Conservation (phyloP, 2,797 vertebrate genomes). For the Dallia pectoralis region DNA sequence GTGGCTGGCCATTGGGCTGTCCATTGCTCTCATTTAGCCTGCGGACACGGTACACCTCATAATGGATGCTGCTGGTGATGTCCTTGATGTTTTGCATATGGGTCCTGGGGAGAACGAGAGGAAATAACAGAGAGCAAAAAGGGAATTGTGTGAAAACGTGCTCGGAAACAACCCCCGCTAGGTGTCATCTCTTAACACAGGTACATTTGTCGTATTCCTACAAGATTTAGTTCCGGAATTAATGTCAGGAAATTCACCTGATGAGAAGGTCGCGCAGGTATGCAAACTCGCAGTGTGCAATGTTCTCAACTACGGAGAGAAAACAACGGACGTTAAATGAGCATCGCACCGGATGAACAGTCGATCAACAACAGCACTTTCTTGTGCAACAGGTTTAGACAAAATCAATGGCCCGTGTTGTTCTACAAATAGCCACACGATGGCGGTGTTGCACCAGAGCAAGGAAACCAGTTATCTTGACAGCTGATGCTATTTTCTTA, state of each 20-base stretch:
- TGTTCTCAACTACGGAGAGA: constrained; percentile 87
- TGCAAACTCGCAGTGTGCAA: constrained; percentile 95
- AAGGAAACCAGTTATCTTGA: constrained; percentile 33
- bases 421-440: constrained; percentile 42
- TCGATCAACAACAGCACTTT: not conserved
- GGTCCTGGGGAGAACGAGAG: constrained; percentile 72
- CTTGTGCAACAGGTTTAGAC: not conserved
- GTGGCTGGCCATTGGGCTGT: constrained; percentile 59
- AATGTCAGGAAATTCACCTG: constrained; percentile 74
- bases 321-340: not conserved
- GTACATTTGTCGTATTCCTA: not conserved
- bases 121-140: not conserved
- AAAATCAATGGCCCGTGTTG: constrained; percentile 10
- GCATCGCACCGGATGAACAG: not conserved
- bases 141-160: not conserved
- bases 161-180: no score
- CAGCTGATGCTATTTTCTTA: constrained; percentile 54
- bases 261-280: constrained; percentile 96
- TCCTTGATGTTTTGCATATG: constrained; percentile 99
- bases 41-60: constrained; percentile 92
- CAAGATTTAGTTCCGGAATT: not conserved
- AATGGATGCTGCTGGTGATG: constrained; percentile 96
- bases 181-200: not conserved
- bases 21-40: constrained; percentile 86
- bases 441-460: constrained; percentile 40